Conservation (phyloP, 2,113 vertebrate genomes). For the Nannospalax galili region DNA sequence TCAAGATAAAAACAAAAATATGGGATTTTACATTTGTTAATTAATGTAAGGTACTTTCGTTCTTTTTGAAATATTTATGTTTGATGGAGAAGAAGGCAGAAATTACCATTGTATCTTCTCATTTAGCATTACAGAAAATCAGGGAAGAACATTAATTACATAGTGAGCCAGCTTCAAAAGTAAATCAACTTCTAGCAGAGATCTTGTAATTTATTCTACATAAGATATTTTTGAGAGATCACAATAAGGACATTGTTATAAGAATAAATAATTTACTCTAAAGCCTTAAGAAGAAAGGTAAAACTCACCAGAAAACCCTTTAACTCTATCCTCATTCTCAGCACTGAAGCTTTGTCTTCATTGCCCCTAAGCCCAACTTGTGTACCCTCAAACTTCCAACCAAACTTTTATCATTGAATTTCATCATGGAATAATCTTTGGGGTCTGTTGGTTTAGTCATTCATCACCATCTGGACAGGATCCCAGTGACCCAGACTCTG, state of each 20-base stretch:
- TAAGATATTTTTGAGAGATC: background rate
- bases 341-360: background rate
- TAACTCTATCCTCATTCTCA: accelerated
- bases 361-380: background rate
- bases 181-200: background rate
- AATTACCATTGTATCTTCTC: background rate
- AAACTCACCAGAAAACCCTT: background rate
- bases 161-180: background rate
- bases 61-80: background rate
- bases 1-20: background rate
- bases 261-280: background rate
- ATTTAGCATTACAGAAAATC: background rate
- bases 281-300: background rate
- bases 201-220: background rate
- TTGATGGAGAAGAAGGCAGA: background rate
- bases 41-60: background rate
- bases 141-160: constrained; percentile 13
- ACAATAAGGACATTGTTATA: background rate
- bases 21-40: background rate
- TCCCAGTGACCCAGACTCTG: background rate
- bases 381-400: background rate
- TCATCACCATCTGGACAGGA: too few species aligned
- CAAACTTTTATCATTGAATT: background rate
- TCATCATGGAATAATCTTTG: background rate
- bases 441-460: background rate